Evolutionary conservation across 1,140 invertebrate genomes (phyloP).

Genomic region (Procambarus virginalis): DNA sequence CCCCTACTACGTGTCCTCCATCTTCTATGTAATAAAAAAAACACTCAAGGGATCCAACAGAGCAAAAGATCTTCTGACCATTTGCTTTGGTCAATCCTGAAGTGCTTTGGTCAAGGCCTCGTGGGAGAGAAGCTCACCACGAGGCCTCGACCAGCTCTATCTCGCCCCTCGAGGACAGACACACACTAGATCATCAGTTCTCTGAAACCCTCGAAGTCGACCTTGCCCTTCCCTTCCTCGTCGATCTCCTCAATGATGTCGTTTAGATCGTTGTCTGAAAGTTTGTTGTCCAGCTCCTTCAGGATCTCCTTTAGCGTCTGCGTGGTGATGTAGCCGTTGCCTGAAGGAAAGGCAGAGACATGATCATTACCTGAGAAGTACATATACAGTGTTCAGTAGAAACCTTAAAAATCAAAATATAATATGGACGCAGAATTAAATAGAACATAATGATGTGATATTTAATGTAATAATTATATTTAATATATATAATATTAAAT

Average conservation of each 20-base stretch:
- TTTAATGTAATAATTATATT: background rate
- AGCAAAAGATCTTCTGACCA: too few relatives aligned
- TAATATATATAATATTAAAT: too few relatives aligned
- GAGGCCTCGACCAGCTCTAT: too few relatives aligned
- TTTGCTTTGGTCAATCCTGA: too few relatives aligned
- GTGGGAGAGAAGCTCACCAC: background rate
- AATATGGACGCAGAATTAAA: background rate
- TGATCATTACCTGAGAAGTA: background rate
- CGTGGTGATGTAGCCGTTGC: slow-evolving; percentile 71
- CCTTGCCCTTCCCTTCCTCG: slow-evolving; percentile 43
- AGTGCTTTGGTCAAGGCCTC: too few relatives aligned
- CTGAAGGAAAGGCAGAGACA: background rate
- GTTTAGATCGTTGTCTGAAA: slow-evolving; percentile 81
- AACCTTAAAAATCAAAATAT: background rate
- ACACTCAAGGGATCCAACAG: too few relatives aligned
- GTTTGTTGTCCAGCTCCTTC: slow-evolving; percentile 85
- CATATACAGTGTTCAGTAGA: background rate
- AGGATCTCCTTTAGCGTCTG: slow-evolving; percentile 86
- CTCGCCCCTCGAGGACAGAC: too few relatives aligned
- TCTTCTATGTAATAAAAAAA: too few relatives aligned
- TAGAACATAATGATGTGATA: background rate
- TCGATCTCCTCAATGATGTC: slow-evolving; percentile 52
- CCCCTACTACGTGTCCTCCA: too few relatives aligned
- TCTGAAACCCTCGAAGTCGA: slow-evolving; percentile 48
- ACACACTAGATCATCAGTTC: background rate